phyloP scores from a whole-genome alignment of 2,797 vertebrate species.

The Chelon labrosus region DNA sequence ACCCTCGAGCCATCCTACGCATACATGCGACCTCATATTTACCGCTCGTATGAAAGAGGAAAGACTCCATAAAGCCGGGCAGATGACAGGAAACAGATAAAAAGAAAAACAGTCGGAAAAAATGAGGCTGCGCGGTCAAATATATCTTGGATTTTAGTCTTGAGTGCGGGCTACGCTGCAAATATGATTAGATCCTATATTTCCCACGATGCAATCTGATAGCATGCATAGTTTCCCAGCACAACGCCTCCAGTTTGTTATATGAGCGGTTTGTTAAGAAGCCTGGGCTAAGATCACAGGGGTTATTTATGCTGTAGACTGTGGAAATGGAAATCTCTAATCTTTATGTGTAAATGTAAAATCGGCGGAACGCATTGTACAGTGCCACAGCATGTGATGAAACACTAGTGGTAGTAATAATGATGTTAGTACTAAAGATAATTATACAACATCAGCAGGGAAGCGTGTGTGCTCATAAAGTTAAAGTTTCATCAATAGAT shows the following conservation, averaged over 20 bases:
- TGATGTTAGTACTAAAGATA: slow-evolving; percentile 23
- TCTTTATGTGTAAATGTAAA: neutral
- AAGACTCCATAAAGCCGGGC: slow-evolving; percentile 1
- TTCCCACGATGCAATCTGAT: neutral
- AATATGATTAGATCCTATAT: neutral
- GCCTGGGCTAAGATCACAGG: neutral
- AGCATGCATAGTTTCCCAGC: neutral
- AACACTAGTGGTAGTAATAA: neutral
- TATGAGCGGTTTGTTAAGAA: slow-evolving; percentile 2
- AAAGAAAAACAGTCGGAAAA: neutral
- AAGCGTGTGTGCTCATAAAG: slow-evolving; percentile 22
- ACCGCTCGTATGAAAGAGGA: slow-evolving; percentile 7
- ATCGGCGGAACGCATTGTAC: neutral
- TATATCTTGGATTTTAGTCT: neutral
- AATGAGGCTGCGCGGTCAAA: neutral
- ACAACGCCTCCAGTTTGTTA: slow-evolving; percentile 1
- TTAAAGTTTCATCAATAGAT: neutral
- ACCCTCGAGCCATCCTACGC: slow-evolving; percentile 6
- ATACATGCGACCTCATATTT: slow-evolving; percentile 37
- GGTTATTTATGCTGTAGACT: neutral
- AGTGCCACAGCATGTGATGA: neutral
- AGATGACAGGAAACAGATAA: slow-evolving; percentile 3
- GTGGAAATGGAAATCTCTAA: too few species aligned
- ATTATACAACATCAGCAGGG: slow-evolving; percentile 39
- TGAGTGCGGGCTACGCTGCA: neutral